Evolutionary conservation across 2,113 vertebrate species (phyloP), one percentile per base, ranked within the genome.

Genomic region (Ifrita kowaldi): DNA sequence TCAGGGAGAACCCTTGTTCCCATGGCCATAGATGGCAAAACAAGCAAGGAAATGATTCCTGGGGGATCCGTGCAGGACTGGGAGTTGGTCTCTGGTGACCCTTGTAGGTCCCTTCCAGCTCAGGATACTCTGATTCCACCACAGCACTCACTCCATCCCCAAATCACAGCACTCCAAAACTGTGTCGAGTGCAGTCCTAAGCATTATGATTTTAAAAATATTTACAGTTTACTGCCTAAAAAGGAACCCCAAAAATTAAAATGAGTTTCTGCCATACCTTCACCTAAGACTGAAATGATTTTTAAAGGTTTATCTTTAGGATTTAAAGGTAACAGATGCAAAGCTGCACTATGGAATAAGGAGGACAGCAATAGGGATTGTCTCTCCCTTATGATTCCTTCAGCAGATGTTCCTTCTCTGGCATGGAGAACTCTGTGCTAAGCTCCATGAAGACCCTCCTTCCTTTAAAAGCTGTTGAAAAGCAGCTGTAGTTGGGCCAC

Each of bases 401-500:
- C 95, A 92, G 97, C 97, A 93, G 73, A 73, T 97, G 98, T 91
- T 93, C 90, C 78, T 82, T 52, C 89, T 41, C 87, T 87, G 96
- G 88, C 95, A 76, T 44, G 81, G 91, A 93, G 84, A 94, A 91
- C 95, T 91, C 97, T 80, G 87, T 71, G 95, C 94, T 96, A 98
- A 97, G 96, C 94, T 92, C 83, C 92, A 42, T 78, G 95, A 92
- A 94, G 87, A 91, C 30, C 18, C 63, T 93, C 88, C 93, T 83
- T 85, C 63, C 91, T 87, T 75, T 11, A 7, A 49, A 78, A 93
- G 74, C 89, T 90, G 81, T 81, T 10, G 3, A 35, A 68, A 88
- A 55, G 95, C 98, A 98, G 98, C 98, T 98, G 98, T 62, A 77
- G 57, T 84, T 84, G 93, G 93, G 97, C 94, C 90, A 87, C 95